phyloP scores from a whole-genome alignment of 2,113 vertebrate species.

The Bagarius yarrelli region DNA sequence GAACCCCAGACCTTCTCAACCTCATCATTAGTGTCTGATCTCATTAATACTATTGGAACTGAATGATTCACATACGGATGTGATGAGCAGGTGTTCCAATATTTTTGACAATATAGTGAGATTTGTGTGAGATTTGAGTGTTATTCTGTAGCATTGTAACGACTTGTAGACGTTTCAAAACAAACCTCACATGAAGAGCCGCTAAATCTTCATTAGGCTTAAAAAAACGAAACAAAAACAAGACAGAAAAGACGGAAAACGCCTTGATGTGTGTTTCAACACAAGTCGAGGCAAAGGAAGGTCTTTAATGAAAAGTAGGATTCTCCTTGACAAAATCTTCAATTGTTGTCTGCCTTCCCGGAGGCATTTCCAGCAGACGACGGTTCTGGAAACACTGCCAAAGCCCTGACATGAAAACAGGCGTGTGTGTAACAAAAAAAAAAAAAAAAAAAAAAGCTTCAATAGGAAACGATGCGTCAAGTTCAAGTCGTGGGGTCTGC shows the following conservation, averaged over 20 bases:
- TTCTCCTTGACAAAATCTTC: constrained; percentile 40
- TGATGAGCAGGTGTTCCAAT: no score
- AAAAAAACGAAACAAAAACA: not conserved
- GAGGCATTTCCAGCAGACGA: constrained; percentile 47
- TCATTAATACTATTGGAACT: no score
- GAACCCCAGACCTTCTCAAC: no score
- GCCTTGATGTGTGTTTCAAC: constrained; percentile 36
- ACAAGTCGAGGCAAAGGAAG: constrained; percentile 37
- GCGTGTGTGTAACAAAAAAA: not conserved
- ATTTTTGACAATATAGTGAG: no score
- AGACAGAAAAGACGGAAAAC: not conserved
- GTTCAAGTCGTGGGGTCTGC: not conserved
- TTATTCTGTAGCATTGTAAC: no score
- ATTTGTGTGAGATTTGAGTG: no score
- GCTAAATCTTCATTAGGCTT: constrained; percentile 1
- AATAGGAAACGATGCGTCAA: constrained; percentile 23
- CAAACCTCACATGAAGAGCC: not conserved
- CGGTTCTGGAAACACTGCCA: constrained; percentile 14
- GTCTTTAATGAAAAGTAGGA: constrained; percentile 19
- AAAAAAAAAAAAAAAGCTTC: constrained; percentile 16
- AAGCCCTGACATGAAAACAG: constrained; percentile 36
- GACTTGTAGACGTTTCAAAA: not conserved
- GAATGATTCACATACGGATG: no score
- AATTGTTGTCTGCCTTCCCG: constrained; percentile 31
- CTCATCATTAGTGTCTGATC: no score